Base-by-base conservation (phyloP, 1,140 invertebrate genomes). In the Catajapyx aquilonaris region DNA sequence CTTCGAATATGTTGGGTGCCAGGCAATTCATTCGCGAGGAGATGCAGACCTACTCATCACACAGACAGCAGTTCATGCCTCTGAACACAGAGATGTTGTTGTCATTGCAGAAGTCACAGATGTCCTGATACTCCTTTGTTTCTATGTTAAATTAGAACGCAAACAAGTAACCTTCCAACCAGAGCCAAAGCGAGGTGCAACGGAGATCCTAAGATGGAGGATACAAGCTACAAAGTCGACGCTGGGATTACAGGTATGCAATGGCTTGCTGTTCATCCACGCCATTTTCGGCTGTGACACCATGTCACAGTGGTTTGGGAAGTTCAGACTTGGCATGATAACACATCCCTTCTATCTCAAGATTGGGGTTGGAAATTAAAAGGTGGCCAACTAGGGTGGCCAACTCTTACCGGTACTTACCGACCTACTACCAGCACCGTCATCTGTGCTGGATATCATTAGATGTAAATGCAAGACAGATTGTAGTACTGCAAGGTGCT, bases 31-130 rank as follows among this genome's bases (percentile, higher is more conserved):
- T 31, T 13, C 7, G 18, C 30, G 30, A 31, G 7, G 30, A 31
- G 30, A 31, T 31, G 7, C 30, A 31, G 30, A 31, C 30, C 30
- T 31, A 15, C 30, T 31, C 13, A 31, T 31, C 7, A 17, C 30
- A 13, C 30, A 31, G 30, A 31, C 30, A 31, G 30, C 30, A 31
- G 30, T 31, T 31, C 30, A 31, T 31, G 30, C 30, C 5, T 31
- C 30, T 31, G 30, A 31, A 31, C 30, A 31, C 15, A 3, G 30
- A 3, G 30, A 31, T 31, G 30, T 31, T 31, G 30, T 31, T 31
- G 3, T 31, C 30, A 31, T 31, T 31, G 30, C 30, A 31, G 30
- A 31, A 13, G 7, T 5, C 30, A 31, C 30, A 15, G 3, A 31
- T 31, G 30, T 31, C 30, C 30, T 31, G 30, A 31, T 31, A 31